phyloP scores from a whole-genome alignment of 2,888 invertebrate genomes.

The Helleia helle region DNA sequence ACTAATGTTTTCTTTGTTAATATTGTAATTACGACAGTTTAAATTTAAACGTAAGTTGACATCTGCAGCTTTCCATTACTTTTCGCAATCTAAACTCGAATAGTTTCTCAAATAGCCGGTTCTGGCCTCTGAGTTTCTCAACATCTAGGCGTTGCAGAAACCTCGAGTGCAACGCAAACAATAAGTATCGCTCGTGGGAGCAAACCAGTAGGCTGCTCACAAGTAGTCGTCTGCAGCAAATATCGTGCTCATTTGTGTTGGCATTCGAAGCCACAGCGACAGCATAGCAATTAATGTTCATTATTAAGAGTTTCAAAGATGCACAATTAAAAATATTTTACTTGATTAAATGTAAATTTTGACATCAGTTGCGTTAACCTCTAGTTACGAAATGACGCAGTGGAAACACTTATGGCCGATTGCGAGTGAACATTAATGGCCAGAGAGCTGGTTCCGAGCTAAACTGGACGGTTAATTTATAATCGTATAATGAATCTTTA shows the following conservation, averaged over 20 bases:
- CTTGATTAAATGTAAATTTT: constrained; percentile 9
- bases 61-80: constrained; percentile 51
- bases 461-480: background rate
- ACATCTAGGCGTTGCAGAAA: constrained; percentile 66
- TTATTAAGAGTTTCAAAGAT: background rate
- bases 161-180: constrained; percentile 63
- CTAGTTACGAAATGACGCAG: constrained; percentile 28
- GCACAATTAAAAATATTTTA: constrained; percentile 10
- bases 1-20: no score
- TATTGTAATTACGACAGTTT: no score
- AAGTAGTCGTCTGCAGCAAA: no score
- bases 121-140: constrained; percentile 57
- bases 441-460: constrained; percentile 11
- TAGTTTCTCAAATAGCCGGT: constrained; percentile 62
- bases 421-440: constrained; percentile 23
- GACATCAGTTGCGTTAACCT: constrained; percentile 24
- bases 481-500: constrained; percentile 2
- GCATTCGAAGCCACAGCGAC: no score
- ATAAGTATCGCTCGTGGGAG: constrained; percentile 61
- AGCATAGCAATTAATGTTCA: background rate
- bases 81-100: constrained; percentile 60
- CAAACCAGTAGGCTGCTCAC: no score
- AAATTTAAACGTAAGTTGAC: constrained; percentile 19
- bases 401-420: constrained; percentile 25
- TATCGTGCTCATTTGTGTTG: no score